Percentiles rank a stretch among this genome's conserved stretches.
These are phyloP conservation scores for Alosa sapidissima DNA, from an alignment of 2,797 vertebrate species.

Conservation along the genomic window DNA sequence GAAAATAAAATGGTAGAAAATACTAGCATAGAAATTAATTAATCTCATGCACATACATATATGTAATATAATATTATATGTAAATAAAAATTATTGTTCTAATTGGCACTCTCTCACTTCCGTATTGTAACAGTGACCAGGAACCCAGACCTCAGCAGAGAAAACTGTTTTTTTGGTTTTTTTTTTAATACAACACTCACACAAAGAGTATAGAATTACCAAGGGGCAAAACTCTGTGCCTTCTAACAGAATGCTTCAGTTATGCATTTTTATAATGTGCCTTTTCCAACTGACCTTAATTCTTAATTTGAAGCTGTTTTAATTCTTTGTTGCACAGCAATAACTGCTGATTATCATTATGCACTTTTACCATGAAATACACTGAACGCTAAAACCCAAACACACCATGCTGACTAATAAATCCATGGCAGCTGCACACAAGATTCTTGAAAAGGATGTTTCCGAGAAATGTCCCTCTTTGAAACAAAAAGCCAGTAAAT, in stretches of 20 bases:
- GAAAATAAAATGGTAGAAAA: no score
- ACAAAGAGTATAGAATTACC: no score
- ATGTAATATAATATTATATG: neutral
- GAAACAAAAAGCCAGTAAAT: neutral
- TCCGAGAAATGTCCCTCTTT: neutral
- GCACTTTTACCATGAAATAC: neutral
- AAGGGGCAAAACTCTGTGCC: no score
- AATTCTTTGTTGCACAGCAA: neutral
- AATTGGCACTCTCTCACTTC: neutral
- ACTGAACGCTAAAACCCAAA: neutral
- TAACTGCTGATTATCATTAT: neutral
- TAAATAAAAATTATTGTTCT: neutral
- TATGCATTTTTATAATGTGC: neutral
- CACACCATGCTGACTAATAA: neutral
- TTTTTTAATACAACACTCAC: no score
- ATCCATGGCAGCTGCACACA: neutral
- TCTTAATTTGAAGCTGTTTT: neutral
- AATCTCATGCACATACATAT: neutral
- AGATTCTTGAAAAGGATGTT: neutral
- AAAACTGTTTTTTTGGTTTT: no score
- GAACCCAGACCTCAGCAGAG: neutral
- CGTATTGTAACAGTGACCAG: neutral
- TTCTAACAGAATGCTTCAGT: neutral
- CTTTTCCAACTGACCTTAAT: neutral
- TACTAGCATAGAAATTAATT: no score